Base-by-base conservation (phyloP, 2,797 vertebrate species). In the Tolypeutes matacus region DNA sequence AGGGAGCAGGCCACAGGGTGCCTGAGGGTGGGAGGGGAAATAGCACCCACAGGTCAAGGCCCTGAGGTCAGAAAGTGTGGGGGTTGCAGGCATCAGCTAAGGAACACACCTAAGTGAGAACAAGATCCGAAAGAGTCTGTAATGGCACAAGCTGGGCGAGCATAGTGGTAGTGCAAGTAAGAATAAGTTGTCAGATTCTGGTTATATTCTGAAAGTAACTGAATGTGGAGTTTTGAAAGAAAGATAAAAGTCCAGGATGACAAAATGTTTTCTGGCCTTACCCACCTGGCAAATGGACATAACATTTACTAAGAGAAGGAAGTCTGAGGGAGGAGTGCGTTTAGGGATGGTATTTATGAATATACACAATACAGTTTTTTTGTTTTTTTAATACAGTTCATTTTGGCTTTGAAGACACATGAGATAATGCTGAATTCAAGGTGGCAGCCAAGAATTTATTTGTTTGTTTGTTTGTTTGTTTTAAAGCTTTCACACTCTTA, bases 201-300 rank as follows among this genome's bases (percentile, higher is more conserved):
- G 27, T 21, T 69, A 7, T 31, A 53, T n/a, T 86, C 42, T 51
- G 13, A 46, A 89, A 78, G 72, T 17, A 69, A 87, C 56, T 58
- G 56, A 70, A 91, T 0, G 21, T 10, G 1, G 1, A 18, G 12
- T 34, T 80, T 62, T n/a, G 42, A 64, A n/a, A 36, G 49, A 89
- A 85, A 58, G 15, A 29, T 1, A 73, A 51, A 69, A 46, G 36
- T 14, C 75, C 77, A 64, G 31, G 21, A 72, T n/a, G 34, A 65
- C 46, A 58, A 36, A 7, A 64, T 15, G 29, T 9, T 36, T 93
- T 53, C 20, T 25, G 46, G 18, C 8, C 39, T 49, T 31, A 17
- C 5, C 46, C 13, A 51, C 8, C 6, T 1, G 0, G 17, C 4
- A 12, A 56, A 31, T 25, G 60, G 29, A 15, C 13, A 1, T 6